phyloP scores from a whole-genome alignment of 2,797 vertebrate species.

The Petrocephalus sullivani region DNA sequence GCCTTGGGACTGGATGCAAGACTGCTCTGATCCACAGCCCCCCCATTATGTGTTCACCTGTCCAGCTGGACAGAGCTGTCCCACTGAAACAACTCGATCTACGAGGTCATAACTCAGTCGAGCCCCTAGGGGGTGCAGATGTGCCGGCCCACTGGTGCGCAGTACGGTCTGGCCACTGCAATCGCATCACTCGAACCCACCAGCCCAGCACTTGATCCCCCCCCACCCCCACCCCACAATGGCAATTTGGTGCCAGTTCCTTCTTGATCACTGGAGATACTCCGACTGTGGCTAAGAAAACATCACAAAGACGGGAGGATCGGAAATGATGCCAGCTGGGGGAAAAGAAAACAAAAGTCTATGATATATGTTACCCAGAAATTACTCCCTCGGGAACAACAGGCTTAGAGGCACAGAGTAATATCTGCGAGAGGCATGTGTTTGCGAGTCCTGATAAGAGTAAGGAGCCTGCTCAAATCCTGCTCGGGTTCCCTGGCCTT shows the following conservation, averaged over 20 bases:
- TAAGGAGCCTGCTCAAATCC: not conserved
- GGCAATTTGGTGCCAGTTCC: slow-evolving; percentile 23
- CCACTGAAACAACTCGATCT: not conserved
- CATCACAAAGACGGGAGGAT: not conserved
- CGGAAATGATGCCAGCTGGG: not conserved
- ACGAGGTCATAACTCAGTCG: not conserved
- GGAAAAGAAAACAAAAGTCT: not conserved
- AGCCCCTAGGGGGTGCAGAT: not conserved
- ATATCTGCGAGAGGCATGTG: not conserved
- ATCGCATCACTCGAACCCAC: not conserved
- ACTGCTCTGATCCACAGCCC: not conserved
- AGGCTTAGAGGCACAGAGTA: not conserved
- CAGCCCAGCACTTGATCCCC: not conserved
- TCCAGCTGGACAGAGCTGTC: not conserved
- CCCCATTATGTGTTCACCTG: not conserved
- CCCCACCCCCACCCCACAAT: slow-evolving; percentile 16
- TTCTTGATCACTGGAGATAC: slow-evolving; percentile 16
- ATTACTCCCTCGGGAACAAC: not conserved
- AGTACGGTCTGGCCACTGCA: not conserved
- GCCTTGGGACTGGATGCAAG: not conserved
- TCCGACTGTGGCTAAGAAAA: not conserved
- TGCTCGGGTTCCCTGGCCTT: not conserved
- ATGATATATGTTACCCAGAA: not conserved
- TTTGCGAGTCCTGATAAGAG: not conserved
- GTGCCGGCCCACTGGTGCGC: not conserved